Percentiles rank a stretch among this genome's conserved stretches.
Evolutionary conservation across 2,888 invertebrate species (phyloP).

Genomic region (Polia nebulosa): DNA sequence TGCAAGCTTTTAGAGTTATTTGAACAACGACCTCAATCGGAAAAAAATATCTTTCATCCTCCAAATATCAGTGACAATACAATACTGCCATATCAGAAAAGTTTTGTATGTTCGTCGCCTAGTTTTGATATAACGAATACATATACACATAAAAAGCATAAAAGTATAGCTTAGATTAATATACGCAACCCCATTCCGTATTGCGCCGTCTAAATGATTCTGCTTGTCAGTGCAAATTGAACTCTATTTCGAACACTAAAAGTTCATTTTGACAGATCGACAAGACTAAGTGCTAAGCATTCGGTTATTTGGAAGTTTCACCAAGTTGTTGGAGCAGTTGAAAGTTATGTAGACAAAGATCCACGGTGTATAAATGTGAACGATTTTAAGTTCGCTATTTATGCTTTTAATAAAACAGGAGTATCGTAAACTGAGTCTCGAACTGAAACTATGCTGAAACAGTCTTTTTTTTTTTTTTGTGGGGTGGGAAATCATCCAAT

Average conservation of each 20-base stretch:
- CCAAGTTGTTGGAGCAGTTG: slow-evolving; percentile 46
- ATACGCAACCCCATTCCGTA: slow-evolving; percentile 15
- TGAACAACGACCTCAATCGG: neutral
- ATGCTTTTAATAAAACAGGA: slow-evolving; percentile 19
- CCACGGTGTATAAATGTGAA: slow-evolving; percentile 34
- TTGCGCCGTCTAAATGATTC: slow-evolving; percentile 18
- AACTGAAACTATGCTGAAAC: slow-evolving; percentile 5
- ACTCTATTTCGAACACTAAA: slow-evolving; percentile 6
- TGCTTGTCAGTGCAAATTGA: slow-evolving; percentile 20
- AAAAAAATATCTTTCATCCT: neutral
- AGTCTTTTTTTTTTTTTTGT: no score
- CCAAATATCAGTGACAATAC: slow-evolving; percentile 13
- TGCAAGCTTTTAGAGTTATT: neutral
- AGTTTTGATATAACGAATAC: slow-evolving; percentile 16
- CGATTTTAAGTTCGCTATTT: slow-evolving; percentile 26
- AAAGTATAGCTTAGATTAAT: slow-evolving; percentile 19
- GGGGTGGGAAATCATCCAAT: no score
- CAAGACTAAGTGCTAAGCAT: slow-evolving; percentile 30
- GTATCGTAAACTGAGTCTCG: neutral
- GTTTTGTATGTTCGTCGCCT: slow-evolving; percentile 17
- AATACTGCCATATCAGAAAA: slow-evolving; percentile 10
- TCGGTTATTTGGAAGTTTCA: slow-evolving; percentile 52
- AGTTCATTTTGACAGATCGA: slow-evolving; percentile 15
- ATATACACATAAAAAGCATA: neutral
- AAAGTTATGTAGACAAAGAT: slow-evolving; percentile 49